Evolutionary conservation across 1,140 invertebrate genomes (phyloP).

Genomic region (Hesperophylax magnus): DNA sequence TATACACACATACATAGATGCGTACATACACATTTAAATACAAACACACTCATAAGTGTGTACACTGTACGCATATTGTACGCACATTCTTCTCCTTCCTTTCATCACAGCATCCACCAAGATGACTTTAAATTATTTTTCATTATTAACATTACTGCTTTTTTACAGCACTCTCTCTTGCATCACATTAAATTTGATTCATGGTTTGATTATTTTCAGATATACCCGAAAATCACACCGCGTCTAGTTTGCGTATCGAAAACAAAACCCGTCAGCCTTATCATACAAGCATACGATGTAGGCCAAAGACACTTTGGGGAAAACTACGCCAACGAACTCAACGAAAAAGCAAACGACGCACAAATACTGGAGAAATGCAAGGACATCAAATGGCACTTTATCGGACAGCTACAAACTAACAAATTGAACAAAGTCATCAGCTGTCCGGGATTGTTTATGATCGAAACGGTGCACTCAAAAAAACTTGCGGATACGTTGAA

Average conservation of each 20-base stretch:
- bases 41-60: too few relatives aligned
- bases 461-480: conserved; percentile 91
- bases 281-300: conserved; percentile 87
- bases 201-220: conserved; percentile 63
- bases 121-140: too few relatives aligned
- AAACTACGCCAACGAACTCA: conserved; percentile 96
- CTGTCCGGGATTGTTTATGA: conserved; percentile 81
- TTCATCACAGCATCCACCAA: too few relatives aligned
- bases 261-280: conserved; percentile 85
- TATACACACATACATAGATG: too few relatives aligned
- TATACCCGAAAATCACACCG: conserved; percentile 74
- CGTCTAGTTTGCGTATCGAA: conserved; percentile 94
- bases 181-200: neutral
- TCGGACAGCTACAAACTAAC: conserved; percentile 95
- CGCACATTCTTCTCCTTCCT: too few relatives aligned
- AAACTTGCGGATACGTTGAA: conserved; percentile 88
- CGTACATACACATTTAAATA: too few relatives aligned
- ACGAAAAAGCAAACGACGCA: conserved; percentile 83
- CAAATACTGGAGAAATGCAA: conserved; percentile 85
- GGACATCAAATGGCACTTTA: conserved; percentile 98
- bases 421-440: conserved; percentile 90
- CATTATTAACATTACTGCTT: too few relatives aligned
- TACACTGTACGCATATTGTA: too few relatives aligned
- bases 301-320: conserved; percentile 97
- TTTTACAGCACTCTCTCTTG: too few relatives aligned